A percentile compares a stretch with the other conserved stretches of the same genome.
These are phyloP conservation scores for Nesospiza acunhae DNA, from an alignment of 2,113 vertebrate species.

Conservation along the genomic window DNA sequence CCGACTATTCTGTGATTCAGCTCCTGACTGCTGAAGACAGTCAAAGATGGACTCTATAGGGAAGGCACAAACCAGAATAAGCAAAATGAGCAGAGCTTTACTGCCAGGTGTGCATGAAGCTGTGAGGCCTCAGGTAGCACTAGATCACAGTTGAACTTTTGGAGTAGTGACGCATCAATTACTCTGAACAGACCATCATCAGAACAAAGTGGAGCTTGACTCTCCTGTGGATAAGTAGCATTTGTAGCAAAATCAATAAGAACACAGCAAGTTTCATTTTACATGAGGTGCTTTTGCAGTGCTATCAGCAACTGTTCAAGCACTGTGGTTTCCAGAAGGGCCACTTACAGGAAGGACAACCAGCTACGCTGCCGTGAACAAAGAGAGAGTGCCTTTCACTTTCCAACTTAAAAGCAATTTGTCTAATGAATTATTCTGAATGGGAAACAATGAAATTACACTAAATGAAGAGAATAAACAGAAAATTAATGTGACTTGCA, in stretches of 20 bases:
- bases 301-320: neutral
- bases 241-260: neutral
- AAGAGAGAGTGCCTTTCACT: neutral
- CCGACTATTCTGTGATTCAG: rapidly evolving
- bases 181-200: neutral
- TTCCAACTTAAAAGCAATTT: neutral
- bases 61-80: rapidly evolving
- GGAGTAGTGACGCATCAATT: neutral
- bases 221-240: neutral
- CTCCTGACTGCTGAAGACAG: neutral
- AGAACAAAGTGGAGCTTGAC: neutral
- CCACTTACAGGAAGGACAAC: neutral
- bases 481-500: neutral
- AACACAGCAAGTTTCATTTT: neutral
- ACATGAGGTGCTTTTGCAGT: neutral
- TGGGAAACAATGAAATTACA: neutral
- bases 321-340: neutral
- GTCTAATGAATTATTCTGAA: neutral
- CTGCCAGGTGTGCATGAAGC: too few species aligned
- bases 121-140: neutral
- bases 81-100: neutral
- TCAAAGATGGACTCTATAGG: rapidly evolving
- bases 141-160: neutral
- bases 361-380: rapidly evolving
- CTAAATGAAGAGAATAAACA: neutral